Conservation (phyloP, 1,140 invertebrate genomes). For the Metaphire vulgaris region DNA sequence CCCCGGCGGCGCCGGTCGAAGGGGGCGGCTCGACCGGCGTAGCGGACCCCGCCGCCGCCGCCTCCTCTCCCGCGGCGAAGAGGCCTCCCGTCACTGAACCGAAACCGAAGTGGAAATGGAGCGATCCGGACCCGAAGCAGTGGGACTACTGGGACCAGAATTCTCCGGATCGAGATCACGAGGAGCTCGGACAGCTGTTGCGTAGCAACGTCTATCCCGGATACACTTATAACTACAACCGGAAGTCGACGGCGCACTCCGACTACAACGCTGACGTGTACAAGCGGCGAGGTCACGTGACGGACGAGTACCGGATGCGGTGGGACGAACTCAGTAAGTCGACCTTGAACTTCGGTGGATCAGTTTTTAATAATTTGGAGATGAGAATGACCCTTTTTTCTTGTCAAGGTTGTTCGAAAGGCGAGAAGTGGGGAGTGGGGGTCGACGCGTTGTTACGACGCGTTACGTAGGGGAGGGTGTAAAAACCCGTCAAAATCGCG, state of each 20-base stretch:
- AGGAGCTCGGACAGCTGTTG: neutral
- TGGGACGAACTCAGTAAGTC: neutral
- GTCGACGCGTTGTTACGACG: no score
- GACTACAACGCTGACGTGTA: neutral
- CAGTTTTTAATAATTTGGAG: neutral
- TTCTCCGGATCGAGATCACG: neutral
- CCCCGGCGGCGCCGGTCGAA: no score
- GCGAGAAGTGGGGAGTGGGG: no score
- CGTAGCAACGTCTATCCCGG: neutral
- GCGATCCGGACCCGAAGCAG: neutral
- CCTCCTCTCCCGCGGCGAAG: neutral
- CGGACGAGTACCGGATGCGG: neutral
- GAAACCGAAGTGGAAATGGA: neutral
- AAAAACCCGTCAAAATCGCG: neutral
- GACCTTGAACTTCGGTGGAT: neutral
- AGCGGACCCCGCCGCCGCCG: no score
- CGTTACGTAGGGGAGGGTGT: neutral
- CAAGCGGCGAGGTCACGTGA: neutral
- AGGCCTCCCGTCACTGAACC: neutral
- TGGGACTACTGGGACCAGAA: neutral
- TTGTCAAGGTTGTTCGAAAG: neutral
- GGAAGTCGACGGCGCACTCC: neutral
- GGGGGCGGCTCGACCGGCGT: no score
- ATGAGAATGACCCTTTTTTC: neutral
- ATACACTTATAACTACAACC: neutral